phyloP scores from a whole-genome alignment of 2,888 invertebrate genomes.

The Trissolcus japonicus region DNA sequence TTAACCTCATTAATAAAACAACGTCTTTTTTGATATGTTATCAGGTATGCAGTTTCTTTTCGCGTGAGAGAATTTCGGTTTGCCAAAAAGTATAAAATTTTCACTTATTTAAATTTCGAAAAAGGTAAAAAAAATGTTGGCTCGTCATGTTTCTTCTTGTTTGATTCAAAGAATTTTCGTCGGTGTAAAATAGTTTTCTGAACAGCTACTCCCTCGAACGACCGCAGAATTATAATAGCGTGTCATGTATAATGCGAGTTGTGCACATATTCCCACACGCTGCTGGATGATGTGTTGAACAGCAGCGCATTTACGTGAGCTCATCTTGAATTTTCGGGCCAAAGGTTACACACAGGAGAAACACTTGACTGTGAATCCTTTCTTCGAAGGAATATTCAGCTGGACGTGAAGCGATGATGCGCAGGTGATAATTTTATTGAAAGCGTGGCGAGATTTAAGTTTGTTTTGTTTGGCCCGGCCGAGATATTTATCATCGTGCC shows the following conservation, averaged over 20 bases:
- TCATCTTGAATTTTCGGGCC: conserved; percentile 21
- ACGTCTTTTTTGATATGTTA: too few species aligned
- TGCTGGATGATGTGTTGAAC: conserved; percentile 20
- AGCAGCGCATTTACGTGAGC: conserved; percentile 27
- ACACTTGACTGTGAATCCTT: conserved; percentile 16
- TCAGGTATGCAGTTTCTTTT: too few species aligned
- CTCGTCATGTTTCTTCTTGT: too few species aligned
- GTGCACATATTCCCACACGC: conserved; percentile 57
- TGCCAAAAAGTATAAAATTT: too few species aligned
- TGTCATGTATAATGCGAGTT: conserved; percentile 53
- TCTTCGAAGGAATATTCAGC: conserved; percentile 23
- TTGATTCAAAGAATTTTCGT: too few species aligned
- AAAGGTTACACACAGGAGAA: conserved; percentile 30
- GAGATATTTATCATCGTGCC: conserved; percentile 9
- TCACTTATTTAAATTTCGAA: too few species aligned
- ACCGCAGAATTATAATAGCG: conserved; percentile 69
- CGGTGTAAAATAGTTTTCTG: conserved; percentile 9
- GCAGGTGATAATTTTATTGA: conserved; percentile 34
- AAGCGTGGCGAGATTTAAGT: conserved; percentile 14
- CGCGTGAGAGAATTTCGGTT: too few species aligned
- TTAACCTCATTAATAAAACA: too few species aligned
- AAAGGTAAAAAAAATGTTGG: too few species aligned
- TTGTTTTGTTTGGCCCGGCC: conserved; percentile 10
- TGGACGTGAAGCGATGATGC: conserved; percentile 1
- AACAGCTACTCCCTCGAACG: conserved; percentile 68